Evolutionary conservation across 1,140 invertebrate species (phyloP).

Genomic region (Atta texana): DNA sequence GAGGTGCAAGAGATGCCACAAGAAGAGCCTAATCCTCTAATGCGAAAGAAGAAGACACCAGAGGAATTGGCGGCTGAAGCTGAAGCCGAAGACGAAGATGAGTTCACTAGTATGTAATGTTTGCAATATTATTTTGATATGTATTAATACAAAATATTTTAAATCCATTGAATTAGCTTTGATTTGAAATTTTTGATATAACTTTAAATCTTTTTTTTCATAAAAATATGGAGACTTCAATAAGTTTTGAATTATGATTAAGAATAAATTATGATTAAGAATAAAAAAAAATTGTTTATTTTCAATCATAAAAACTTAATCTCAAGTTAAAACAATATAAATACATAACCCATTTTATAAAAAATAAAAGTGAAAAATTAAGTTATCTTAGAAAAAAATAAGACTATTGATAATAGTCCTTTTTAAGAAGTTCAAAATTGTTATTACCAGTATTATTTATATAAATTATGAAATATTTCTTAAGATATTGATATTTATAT

Average conservation of each 20-base stretch:
- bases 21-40: constrained; percentile 95
- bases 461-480: background rate
- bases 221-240: too few species aligned
- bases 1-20: constrained; percentile 93
- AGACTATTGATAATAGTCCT: background rate
- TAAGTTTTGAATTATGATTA: background rate
- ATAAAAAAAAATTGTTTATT: background rate
- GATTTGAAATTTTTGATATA: background rate
- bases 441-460: background rate
- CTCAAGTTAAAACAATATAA: background rate
- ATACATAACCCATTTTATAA: background rate
- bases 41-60: constrained; percentile 99
- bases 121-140: constrained; percentile 12
- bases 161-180: background rate
- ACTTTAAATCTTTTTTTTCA: too few species aligned
- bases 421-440: background rate
- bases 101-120: constrained; percentile 96
- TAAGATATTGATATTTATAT: background rate
- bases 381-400: background rate
- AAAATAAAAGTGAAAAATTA: background rate
- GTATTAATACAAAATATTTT: background rate
- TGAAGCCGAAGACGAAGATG: constrained; percentile 97
- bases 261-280: too few species aligned
- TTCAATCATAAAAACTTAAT: background rate
- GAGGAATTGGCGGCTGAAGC: constrained; percentile 98